phyloP scores from a whole-genome alignment of 2,888 invertebrate genomes.

The Bimastos eiseni region DNA sequence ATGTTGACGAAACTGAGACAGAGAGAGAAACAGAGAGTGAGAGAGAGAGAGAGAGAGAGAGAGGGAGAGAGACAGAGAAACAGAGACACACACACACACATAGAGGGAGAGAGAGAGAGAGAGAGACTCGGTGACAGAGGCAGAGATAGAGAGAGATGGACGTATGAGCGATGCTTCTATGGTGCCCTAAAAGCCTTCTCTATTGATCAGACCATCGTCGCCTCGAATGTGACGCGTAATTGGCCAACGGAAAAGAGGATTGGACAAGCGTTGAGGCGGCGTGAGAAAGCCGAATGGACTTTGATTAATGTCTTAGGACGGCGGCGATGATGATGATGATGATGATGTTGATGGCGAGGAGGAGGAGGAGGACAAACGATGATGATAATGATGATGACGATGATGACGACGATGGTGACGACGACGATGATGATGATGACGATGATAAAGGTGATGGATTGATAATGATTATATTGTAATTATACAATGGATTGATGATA shows the following conservation, averaged over 20 bases:
- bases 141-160: too few relatives aligned
- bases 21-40: background rate
- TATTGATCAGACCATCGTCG: background rate
- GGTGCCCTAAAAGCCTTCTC: background rate
- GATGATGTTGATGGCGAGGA: constrained; percentile 26
- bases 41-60: background rate
- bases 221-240: background rate
- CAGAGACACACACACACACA: too few relatives aligned
- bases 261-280: background rate
- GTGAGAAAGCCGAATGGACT: background rate
- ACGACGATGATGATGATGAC: constrained; percentile 25
- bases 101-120: background rate
- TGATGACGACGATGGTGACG: constrained; percentile 24
- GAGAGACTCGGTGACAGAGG: too few relatives aligned
- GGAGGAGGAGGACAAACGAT: too few relatives aligned
- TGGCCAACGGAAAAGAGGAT: background rate
- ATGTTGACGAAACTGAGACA: too few relatives aligned
- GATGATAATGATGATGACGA: constrained; percentile 26
- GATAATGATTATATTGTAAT: too few relatives aligned
- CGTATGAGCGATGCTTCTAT: background rate
- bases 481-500: too few relatives aligned
- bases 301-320: background rate
- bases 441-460: background rate
- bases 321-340: constrained; percentile 16
- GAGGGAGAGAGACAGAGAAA: too few relatives aligned